These are phyloP conservation scores for Megaceryle torquata DNA, from an alignment of 2,113 vertebrate genomes.

Conservation along the genomic window DNA sequence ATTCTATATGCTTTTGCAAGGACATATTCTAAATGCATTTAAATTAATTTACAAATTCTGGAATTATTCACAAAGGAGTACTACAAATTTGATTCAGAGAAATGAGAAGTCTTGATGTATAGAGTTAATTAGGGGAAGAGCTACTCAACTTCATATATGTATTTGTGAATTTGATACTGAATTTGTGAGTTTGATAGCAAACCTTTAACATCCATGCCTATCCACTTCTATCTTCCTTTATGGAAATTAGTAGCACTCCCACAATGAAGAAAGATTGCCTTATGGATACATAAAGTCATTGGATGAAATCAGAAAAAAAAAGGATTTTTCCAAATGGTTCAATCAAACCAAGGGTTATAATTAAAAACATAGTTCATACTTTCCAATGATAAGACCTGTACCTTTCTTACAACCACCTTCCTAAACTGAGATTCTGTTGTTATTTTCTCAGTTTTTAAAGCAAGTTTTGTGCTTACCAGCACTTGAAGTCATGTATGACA, in stretches of 20 bases:
- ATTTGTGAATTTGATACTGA: not conserved
- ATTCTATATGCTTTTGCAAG: not conserved
- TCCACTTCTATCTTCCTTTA: not conserved
- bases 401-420: not conserved
- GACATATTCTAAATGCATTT: not conserved
- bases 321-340: not conserved
- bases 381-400: not conserved
- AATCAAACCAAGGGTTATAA: not conserved
- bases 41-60: not conserved
- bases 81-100: not conserved
- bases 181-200: not conserved
- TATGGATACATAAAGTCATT: not conserved
- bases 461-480: not conserved
- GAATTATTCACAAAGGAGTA: not conserved
- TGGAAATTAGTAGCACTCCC: not conserved
- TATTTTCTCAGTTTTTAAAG: not conserved
- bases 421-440: not conserved
- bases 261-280: not conserved
- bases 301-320: not conserved
- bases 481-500: slow-evolving; percentile 36
- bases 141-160: not conserved
- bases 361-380: not conserved
- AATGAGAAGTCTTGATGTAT: not conserved
- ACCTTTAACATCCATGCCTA: not conserved
- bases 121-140: not conserved